Conservation (phyloP, 2,888 invertebrate species). For the Neoitamus cyanurus region DNA sequence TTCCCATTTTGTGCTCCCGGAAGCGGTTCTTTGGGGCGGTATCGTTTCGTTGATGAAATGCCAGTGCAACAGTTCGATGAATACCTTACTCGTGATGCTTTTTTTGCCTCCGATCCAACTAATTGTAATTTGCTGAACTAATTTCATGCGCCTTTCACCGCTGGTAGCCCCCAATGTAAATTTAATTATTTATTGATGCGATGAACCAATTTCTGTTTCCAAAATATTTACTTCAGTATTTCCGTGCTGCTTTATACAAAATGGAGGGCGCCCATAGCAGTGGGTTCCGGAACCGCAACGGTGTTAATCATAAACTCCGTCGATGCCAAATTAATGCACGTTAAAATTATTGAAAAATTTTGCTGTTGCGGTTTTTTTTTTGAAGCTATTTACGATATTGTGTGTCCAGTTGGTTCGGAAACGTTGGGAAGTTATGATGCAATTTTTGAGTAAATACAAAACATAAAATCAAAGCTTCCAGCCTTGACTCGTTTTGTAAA, state of each 20-base stretch:
- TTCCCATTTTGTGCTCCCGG: neutral
- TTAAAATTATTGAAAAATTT: neutral
- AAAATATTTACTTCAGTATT: constrained; percentile 25
- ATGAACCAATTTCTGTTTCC: constrained; percentile 13
- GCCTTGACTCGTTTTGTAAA: neutral
- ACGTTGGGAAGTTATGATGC: neutral
- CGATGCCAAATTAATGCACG: neutral
- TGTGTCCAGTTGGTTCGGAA: neutral
- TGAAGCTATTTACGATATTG: neutral
- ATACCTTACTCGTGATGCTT: neutral
- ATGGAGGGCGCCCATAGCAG: neutral
- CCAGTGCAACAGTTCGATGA: neutral
- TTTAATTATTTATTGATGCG: constrained; percentile 18
- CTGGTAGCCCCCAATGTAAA: neutral
- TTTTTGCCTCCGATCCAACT: neutral
- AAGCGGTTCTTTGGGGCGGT: neutral
- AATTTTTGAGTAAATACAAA: neutral
- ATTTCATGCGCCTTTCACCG: neutral
- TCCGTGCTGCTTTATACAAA: neutral
- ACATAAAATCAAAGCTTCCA: neutral
- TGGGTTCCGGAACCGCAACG: neutral
- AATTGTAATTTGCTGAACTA: neutral
- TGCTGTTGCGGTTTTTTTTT: neutral
- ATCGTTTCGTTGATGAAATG: neutral
- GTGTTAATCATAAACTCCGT: neutral